Percentiles rank a stretch among this genome's conserved stretches.
phyloP scores from a whole-genome alignment of 1,140 invertebrate genomes.

The Calliphora vicina region DNA sequence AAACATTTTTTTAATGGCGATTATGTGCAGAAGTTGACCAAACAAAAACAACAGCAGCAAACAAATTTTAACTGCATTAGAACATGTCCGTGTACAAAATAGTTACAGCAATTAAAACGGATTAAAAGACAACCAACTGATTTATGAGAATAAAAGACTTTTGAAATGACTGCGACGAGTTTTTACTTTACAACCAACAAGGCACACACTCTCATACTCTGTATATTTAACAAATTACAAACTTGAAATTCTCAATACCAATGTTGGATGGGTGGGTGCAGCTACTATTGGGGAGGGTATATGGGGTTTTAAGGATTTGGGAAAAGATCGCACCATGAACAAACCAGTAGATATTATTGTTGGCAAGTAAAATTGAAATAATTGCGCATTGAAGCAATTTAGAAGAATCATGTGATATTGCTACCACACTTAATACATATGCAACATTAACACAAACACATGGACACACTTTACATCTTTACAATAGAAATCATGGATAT shows the following conservation, averaged over 20 bases:
- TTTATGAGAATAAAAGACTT: constrained; percentile 21
- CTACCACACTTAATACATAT: not conserved
- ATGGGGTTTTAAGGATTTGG: not conserved
- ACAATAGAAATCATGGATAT: not conserved
- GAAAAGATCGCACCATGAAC: not conserved
- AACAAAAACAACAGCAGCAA: not conserved
- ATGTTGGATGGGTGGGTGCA: no score
- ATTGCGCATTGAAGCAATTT: constrained; percentile 32
- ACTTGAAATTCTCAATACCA: no score
- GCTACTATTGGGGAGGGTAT: no score
- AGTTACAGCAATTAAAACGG: constrained; percentile 28
- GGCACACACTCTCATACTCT: not conserved
- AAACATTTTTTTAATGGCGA: constrained; percentile 23
- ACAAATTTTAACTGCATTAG: constrained; percentile 9
- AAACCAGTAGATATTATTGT: not conserved
- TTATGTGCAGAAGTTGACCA: constrained; percentile 22
- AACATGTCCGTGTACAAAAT: constrained; percentile 20
- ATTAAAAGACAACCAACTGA: constrained; percentile 30
- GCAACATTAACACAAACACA: not conserved
- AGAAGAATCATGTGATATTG: constrained; percentile 20
- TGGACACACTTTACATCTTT: not conserved
- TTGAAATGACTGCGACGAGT: constrained; percentile 32
- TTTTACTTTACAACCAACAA: not conserved
- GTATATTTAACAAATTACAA: not conserved
- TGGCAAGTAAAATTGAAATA: constrained; percentile 27